Evolutionary conservation across 2,113 vertebrate genomes (phyloP).

Genomic region (Brachyistius frenatus): DNA sequence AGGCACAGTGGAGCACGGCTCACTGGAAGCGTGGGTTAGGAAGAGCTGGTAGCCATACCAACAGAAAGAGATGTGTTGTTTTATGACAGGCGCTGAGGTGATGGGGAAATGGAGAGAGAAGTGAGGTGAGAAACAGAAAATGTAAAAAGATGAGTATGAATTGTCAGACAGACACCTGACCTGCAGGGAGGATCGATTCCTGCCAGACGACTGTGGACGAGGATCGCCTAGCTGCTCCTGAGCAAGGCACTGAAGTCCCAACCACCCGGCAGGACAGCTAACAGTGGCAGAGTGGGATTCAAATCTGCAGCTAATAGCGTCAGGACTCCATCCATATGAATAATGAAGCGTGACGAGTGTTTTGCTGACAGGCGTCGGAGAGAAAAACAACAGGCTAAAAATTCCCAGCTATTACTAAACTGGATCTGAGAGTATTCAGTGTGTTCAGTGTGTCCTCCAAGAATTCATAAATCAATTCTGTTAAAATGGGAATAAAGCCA

Average conservation of each 20-base stretch:
- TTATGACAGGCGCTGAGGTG: slow-evolving; percentile 45
- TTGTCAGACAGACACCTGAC: slow-evolving; percentile 36
- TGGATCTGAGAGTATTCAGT: background rate
- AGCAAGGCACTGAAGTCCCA: no score
- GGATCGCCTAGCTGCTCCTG: no score
- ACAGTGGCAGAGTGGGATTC: slow-evolving; percentile 7
- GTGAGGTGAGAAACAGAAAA: slow-evolving; percentile 31
- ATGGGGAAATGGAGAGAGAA: slow-evolving; percentile 7
- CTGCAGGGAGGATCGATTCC: slow-evolving; percentile 26
- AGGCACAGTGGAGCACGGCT: slow-evolving; percentile 39
- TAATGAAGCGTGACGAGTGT: slow-evolving; percentile 13
- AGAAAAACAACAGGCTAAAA: background rate
- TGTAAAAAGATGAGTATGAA: slow-evolving; percentile 34
- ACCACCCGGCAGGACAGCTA: background rate
- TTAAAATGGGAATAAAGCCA: slow-evolving; percentile 26
- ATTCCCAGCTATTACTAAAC: background rate
- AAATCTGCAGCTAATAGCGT: slow-evolving; percentile 17
- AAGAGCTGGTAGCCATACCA: slow-evolving; percentile 51
- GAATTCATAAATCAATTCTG: slow-evolving; percentile 15
- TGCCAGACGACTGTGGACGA: no score
- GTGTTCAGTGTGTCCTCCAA: slow-evolving; percentile 5
- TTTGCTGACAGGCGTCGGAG: slow-evolving; percentile 22
- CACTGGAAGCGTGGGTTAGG: slow-evolving; percentile 25
- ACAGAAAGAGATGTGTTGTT: slow-evolving; percentile 40
- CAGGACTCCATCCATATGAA: slow-evolving; percentile 5